Conservation (phyloP, 1,140 invertebrate genomes). For the Drosophila trapezifrons region DNA sequence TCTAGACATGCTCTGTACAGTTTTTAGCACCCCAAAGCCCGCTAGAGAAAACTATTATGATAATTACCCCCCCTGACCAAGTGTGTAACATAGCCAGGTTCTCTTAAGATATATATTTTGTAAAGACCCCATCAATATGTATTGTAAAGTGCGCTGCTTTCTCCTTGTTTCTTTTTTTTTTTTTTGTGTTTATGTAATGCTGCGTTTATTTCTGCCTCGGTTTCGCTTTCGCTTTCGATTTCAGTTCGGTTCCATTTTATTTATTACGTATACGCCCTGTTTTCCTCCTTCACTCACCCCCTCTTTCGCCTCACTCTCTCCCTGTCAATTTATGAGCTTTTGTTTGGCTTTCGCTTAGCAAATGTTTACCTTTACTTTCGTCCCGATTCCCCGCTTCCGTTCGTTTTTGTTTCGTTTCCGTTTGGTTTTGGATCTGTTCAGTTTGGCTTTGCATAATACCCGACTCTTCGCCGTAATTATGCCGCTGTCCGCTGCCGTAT, state of each 20-base stretch:
- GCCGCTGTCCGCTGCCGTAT: constrained; percentile 13
- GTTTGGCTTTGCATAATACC: constrained; percentile 59
- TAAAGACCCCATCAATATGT: constrained; percentile 52
- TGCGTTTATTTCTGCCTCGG: constrained; percentile 39
- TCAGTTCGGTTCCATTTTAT: constrained; percentile 40
- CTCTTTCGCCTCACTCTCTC: constrained; percentile 25
- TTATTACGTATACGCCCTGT: constrained; percentile 73
- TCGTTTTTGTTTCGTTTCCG: constrained; percentile 20
- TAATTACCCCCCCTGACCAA: constrained; percentile 12
- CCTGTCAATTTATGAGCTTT: constrained; percentile 79
- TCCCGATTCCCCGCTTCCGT: constrained; percentile 32
- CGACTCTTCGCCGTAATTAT: constrained; percentile 54
- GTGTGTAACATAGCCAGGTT: constrained; percentile 70
- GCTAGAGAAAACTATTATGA: constrained; percentile 38
- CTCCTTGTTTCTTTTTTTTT: constrained; percentile 40
- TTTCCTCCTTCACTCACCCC: constrained; percentile 66
- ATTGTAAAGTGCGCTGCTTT: constrained; percentile 76
- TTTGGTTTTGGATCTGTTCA: constrained; percentile 33
- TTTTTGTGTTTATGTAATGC: constrained; percentile 33
- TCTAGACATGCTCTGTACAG: constrained; percentile 34
- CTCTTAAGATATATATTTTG: constrained; percentile 58
- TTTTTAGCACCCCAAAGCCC: constrained; percentile 35
- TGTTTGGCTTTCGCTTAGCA: constrained; percentile 81
- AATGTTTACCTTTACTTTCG: constrained; percentile 72
- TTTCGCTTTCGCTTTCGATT: constrained; percentile 26